Conservation (phyloP, 2,113 vertebrate genomes). For the Motacilla alba region DNA sequence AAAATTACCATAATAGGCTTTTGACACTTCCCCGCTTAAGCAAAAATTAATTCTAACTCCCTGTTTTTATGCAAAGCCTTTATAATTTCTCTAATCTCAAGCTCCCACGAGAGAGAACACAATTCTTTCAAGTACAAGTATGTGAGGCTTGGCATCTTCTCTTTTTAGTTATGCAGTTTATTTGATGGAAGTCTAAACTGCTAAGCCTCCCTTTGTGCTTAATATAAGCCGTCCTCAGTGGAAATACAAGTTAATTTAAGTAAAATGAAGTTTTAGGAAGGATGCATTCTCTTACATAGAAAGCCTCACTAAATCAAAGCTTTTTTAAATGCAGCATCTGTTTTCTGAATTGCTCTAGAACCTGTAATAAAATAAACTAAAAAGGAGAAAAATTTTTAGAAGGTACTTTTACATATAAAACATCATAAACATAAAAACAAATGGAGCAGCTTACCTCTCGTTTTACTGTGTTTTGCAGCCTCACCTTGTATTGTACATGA, state of each 20-base stretch:
- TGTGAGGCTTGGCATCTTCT: slow-evolving; percentile 28
- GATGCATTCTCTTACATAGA: slow-evolving; percentile 45
- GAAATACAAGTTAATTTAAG: slow-evolving; percentile 71
- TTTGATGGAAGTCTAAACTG: slow-evolving; percentile 62
- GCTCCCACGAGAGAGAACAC: slow-evolving; percentile 47
- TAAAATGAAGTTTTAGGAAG: slow-evolving; percentile 67
- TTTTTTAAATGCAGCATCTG: slow-evolving; percentile 40
- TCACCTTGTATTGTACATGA: background rate
- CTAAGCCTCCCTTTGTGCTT: slow-evolving; percentile 61
- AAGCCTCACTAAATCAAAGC: slow-evolving; percentile 19
- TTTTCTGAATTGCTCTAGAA: slow-evolving; percentile 31
- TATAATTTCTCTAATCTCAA: slow-evolving; percentile 65
- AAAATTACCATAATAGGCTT: slow-evolving; percentile 65
- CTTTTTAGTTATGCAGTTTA: slow-evolving; percentile 60
- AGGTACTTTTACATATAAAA: background rate
- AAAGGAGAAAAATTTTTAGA: background rate
- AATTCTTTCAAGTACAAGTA: slow-evolving; percentile 57
- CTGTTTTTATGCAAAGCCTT: slow-evolving; percentile 65
- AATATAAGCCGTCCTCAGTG: slow-evolving; percentile 60
- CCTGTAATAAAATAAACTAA: background rate
- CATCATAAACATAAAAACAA: background rate
- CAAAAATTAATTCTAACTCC: slow-evolving; percentile 68
- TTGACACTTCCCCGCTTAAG: slow-evolving; percentile 67
- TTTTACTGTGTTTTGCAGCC: background rate
- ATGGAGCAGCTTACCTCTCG: background rate